Percentiles rank a stretch among this genome's conserved stretches.
These are phyloP conservation scores for Magallana ariakensis DNA, from an alignment of 1,140 invertebrate species.

Conservation along the genomic window DNA sequence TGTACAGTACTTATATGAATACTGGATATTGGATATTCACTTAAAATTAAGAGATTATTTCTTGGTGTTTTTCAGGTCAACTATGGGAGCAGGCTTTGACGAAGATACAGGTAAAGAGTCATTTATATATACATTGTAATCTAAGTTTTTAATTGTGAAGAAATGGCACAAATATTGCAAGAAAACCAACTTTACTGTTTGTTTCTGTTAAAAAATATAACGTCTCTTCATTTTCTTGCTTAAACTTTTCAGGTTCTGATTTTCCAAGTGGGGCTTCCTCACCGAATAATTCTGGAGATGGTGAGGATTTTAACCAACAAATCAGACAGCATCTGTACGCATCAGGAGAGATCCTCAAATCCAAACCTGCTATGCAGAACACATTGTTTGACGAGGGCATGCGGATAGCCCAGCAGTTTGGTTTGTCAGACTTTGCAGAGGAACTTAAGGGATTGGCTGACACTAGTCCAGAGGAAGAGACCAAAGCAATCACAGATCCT, in stretches of 20 bases:
- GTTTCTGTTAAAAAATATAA: not conserved
- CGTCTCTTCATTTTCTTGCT: not conserved
- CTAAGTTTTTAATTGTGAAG: not conserved
- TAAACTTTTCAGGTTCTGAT: constrained; percentile 46
- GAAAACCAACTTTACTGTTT: not conserved
- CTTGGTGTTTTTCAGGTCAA: not conserved
- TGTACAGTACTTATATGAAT: no score
- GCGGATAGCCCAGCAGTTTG: constrained; percentile 77
- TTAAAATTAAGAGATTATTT: no score
- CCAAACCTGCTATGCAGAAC: constrained; percentile 63
- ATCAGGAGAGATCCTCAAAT: constrained; percentile 54
- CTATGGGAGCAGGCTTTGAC: constrained; percentile 5
- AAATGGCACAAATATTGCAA: not conserved
- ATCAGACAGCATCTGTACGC: constrained; percentile 49
- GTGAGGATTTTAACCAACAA: constrained; percentile 53
- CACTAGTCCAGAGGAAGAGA: constrained; percentile 43
- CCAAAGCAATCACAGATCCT: constrained; percentile 15
- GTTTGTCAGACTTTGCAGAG: constrained; percentile 76
- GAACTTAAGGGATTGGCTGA: constrained; percentile 72
- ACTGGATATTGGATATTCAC: no score
- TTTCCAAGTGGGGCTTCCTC: constrained; percentile 61
- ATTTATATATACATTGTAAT: not conserved
- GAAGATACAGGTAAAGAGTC: constrained; percentile 9
- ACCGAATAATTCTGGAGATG: constrained; percentile 59
- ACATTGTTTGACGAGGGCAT: constrained; percentile 78